Evolutionary conservation across 2,113 vertebrate species (phyloP).

Genomic region (Coryphaenoides rupestris): DNA sequence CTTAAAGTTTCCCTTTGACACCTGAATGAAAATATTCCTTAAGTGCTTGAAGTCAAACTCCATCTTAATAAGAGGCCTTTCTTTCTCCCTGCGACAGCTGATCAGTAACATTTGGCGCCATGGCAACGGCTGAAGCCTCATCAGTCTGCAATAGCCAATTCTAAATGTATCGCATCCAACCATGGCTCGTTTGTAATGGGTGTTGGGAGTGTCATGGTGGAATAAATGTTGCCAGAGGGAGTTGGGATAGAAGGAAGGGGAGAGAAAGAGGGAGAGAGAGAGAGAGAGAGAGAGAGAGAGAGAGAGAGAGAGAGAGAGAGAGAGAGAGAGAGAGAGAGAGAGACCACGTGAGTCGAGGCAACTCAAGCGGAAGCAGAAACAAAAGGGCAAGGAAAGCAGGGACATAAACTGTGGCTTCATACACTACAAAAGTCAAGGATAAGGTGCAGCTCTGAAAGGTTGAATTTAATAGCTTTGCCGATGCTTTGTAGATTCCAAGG

Average conservation of each 20-base stretch:
- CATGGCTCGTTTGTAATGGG: slow-evolving; percentile 2
- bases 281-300: slow-evolving; percentile 15
- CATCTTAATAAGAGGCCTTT: slow-evolving; percentile 61
- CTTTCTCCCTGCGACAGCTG: slow-evolving; percentile 37
- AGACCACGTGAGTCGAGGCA: background rate
- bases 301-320: slow-evolving; percentile 41
- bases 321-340: slow-evolving; percentile 12
- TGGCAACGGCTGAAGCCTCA: slow-evolving; percentile 44
- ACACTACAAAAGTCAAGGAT: slow-evolving; percentile 19
- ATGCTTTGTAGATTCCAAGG: slow-evolving; percentile 11
- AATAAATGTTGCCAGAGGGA: slow-evolving; percentile 34
- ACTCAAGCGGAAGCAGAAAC: no score
- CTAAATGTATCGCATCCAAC: slow-evolving; percentile 44
- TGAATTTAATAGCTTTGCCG: slow-evolving; percentile 18
- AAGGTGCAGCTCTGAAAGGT: background rate
- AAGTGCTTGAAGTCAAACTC: slow-evolving; percentile 33
- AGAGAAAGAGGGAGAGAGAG: slow-evolving; percentile 5
- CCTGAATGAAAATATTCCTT: slow-evolving; percentile 51
- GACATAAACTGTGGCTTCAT: slow-evolving; percentile 22
- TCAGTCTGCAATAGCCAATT: slow-evolving; percentile 56
- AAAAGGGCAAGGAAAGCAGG: background rate
- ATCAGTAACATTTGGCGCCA: slow-evolving; percentile 53
- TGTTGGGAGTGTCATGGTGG: slow-evolving; percentile 41
- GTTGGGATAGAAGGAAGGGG: slow-evolving; percentile 12
- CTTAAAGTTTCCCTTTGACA: slow-evolving; percentile 48